Evolutionary conservation across 2,888 invertebrate species (phyloP), one percentile per base, ranked within the genome.

Genomic region (Sphaerophoria taeniata): DNA sequence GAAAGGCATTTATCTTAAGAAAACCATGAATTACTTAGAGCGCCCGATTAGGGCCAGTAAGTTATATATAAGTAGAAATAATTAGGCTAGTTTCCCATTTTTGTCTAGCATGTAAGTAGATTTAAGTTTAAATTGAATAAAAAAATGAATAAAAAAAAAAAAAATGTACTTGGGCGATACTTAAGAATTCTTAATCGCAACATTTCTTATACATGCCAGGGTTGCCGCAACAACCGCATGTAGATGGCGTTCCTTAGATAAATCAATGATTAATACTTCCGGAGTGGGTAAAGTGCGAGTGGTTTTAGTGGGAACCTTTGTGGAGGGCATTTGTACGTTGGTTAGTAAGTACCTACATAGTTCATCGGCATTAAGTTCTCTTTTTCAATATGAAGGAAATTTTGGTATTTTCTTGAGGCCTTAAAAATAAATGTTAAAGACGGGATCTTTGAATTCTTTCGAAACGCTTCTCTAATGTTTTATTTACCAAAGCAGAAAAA

Each of bases 161-260:
- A n/a, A n/a, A n/a, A n/a, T n/a, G n/a, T n/a, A n/a, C n/a, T 80
- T 76, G 71, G 76, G 80, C 61, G 72, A 69, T 80, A 73, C 76
- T 85, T 85, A 69, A 76, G 84, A 80, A 80, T 76, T 81, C 67
- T 73, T 85, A 85, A 85, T 85, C 84, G 72, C 72, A 51, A 70
- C 24, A 56, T 53, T 80, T 61, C 69, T 76, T 3, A 33, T 36
- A 72, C 58, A 55, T 75, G 74, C 74, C 11, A 43, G 4, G 24
- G 24, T 24, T 9, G 24, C 7, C 12, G 24, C 49, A 49, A 11
- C 45, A 11, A 49, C 58, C 58, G 14, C 45, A 61, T 75, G 74
- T 71, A 69, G 58, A 55, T 70, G 67, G 69, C 51, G 63, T 49
- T 61, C 69, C 69, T 73, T 43, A 81, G 74, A 79, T 79, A 75